Conservation (phyloP, 2,888 invertebrate genomes). For the Sphaerophoria rueppellii region DNA sequence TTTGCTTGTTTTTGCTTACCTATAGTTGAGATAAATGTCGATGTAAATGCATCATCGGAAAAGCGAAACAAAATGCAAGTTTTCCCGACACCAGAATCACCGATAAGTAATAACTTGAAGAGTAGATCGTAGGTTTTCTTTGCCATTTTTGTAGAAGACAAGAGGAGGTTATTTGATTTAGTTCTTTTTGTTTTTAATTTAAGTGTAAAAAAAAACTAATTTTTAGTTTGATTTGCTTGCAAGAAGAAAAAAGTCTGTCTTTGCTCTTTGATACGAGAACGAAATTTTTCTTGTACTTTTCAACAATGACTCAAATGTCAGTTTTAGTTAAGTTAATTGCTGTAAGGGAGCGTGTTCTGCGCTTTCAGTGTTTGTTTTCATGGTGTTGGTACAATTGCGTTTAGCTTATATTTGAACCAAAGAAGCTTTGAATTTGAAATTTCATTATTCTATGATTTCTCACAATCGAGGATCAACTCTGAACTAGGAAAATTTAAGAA, state of each 20-base stretch:
- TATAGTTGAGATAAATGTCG: slow-evolving; percentile 97
- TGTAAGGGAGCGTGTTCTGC: slow-evolving; percentile 31
- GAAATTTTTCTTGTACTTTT: slow-evolving; percentile 58
- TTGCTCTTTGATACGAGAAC: slow-evolving; percentile 48
- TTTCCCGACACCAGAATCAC: slow-evolving; percentile 97
- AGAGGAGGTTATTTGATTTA: slow-evolving; percentile 24
- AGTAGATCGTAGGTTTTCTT: slow-evolving; percentile 97
- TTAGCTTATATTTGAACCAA: neutral
- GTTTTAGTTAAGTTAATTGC: slow-evolving; percentile 35
- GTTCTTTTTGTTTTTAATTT: slow-evolving; percentile 10
- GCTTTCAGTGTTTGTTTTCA: neutral
- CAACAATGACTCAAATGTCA: slow-evolving; percentile 73
- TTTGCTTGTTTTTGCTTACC: slow-evolving; percentile 85
- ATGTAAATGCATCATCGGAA: slow-evolving; percentile 97
- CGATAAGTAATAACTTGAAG: slow-evolving; percentile 95
- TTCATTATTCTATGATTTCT: no score
- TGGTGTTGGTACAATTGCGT: slow-evolving; percentile 31
- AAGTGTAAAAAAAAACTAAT: slow-evolving; percentile 34
- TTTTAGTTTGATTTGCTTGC: slow-evolving; percentile 35
- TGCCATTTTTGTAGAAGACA: slow-evolving; percentile 86
- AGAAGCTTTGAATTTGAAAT: no score
- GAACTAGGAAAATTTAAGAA: no score
- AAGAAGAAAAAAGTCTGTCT: slow-evolving; percentile 55
- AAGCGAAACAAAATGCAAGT: slow-evolving; percentile 97
- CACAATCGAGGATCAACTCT: no score